Evolutionary conservation across 2,113 vertebrate genomes (phyloP).

Genomic region (Sturnus vulgaris): DNA sequence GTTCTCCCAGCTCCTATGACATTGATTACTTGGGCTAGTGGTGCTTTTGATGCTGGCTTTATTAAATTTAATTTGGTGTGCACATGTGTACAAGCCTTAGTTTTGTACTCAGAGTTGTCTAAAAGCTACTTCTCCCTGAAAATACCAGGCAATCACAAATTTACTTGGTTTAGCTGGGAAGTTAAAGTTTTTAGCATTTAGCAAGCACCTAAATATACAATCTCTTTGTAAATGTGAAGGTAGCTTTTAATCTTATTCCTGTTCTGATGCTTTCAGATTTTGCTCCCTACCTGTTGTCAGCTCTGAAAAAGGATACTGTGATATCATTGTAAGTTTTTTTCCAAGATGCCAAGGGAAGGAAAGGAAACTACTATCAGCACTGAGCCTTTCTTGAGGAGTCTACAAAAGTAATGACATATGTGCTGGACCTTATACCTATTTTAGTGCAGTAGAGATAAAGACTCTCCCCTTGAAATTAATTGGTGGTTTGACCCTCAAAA

Average conservation of each 20-base stretch:
- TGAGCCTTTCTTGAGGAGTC: not conserved
- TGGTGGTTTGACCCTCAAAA: not conserved
- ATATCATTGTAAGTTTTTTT: not conserved
- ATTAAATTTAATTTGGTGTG: not conserved
- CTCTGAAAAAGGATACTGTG: not conserved
- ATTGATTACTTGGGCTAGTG: not conserved
- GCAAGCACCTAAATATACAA: not conserved
- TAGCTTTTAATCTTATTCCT: not conserved
- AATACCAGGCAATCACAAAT: not conserved
- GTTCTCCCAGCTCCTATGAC: not conserved
- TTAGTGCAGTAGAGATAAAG: not conserved
- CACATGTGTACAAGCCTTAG: not conserved
- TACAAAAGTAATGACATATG: not conserved
- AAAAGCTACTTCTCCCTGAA: not conserved
- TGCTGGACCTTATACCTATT: not conserved
- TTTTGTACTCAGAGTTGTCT: not conserved
- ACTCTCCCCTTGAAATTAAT: not conserved
- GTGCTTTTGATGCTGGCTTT: not conserved
- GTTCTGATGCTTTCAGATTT: not conserved
- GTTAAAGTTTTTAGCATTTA: not conserved
- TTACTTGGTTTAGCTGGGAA: not conserved
- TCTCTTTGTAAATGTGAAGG: not conserved
- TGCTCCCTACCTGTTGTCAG: not conserved
- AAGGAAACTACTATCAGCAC: not conserved
- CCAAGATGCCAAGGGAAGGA: not conserved